Base-by-base conservation (phyloP, 2,797 vertebrate genomes). In the Microctenopoma steveboyesi region DNA sequence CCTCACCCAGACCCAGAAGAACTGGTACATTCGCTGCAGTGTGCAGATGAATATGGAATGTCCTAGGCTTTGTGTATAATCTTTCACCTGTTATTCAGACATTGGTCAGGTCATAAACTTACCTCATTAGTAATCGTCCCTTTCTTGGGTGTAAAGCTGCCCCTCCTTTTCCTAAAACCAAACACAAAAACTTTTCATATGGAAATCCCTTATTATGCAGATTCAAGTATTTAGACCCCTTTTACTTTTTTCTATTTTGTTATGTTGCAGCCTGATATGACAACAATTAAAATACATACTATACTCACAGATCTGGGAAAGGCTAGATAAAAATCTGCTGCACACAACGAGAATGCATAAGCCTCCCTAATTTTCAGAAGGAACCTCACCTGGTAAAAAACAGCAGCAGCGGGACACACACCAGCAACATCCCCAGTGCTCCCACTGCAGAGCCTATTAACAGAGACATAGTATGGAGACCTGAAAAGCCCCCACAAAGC, bases 361-460 rank as follows among this genome's bases (percentile, higher is more conserved):
- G 30, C 30, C 30, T 35, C 7, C 33, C 1, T 30, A 30, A 30
- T 30, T 30, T 5, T 22, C 5, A 33, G 30, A 33, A 33, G 30
- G 5, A 33, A 7, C 16, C 79, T 84, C 45, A 91, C 90, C 79
- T 84, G 74, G 53, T 75, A 57, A 77, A 11, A 45, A 46, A 67
- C 0, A 90, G 16, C 40, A 90, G 49, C 65, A 92, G n/a, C 0
- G 86, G 79, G 60, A 79, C 13, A 35, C 85, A 90, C 18, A 90
- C 13, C 45, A 91, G 16, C 69, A 86, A 43, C 86, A 87, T 87
- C 48, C 64, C 82, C 47, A 81, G 7, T 0, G 81, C 87, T 61
- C 89, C 91, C 8, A 4, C 72, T 12, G 71, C 81, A 70, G 59
- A 85, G 43, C 87, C 89, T 2, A 89, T 79, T 42, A 88, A 28